Percentiles rank a stretch among this genome's conserved stretches.
These are phyloP conservation scores for Pocillopora verrucosa DNA, from an alignment of 64 coral and sea anemone genomes.

Conservation along the genomic window DNA sequence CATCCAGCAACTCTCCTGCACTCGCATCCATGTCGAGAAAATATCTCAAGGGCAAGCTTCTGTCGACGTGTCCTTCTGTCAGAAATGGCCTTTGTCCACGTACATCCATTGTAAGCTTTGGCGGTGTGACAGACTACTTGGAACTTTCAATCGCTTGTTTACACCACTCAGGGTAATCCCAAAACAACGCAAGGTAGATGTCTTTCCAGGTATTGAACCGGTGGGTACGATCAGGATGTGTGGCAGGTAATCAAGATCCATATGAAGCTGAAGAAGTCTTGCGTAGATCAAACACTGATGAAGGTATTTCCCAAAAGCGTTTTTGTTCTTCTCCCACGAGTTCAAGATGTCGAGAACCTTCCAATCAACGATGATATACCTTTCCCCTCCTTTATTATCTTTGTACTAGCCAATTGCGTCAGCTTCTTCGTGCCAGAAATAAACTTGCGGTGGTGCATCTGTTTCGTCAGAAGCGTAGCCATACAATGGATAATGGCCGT, in stretches of 20 bases:
- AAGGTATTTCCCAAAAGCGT: conserved; percentile 13
- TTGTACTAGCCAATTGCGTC: conserved; percentile 38
- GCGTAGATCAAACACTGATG: conserved; percentile 54
- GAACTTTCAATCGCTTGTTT: background rate
- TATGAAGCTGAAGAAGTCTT: conserved; percentile 36
- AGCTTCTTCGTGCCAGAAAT: conserved; percentile 34
- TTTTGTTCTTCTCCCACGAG: background rate
- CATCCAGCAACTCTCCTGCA: too few relatives aligned
- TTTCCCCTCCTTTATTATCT: background rate
- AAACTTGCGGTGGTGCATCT: background rate
- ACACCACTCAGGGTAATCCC: conserved; percentile 28
- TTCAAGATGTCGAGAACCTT: conserved; percentile 25
- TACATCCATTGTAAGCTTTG: background rate
- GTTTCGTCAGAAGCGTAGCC: conserved; percentile 22
- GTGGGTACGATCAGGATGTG: conserved; percentile 50
- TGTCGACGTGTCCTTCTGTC: too few relatives aligned
- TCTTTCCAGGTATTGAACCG: background rate
- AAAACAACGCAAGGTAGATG: background rate
- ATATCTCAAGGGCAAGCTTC: too few relatives aligned
- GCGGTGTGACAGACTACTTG: background rate
- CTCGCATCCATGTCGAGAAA: too few relatives aligned
- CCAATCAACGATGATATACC: conserved; percentile 40
- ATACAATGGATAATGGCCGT: conserved; percentile 10
- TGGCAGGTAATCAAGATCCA: conserved; percentile 28
- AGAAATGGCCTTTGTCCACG: too few relatives aligned